These are phyloP conservation scores for Vanessa tameamea DNA, from an alignment of 1,140 invertebrate genomes.

Conservation along the genomic window DNA sequence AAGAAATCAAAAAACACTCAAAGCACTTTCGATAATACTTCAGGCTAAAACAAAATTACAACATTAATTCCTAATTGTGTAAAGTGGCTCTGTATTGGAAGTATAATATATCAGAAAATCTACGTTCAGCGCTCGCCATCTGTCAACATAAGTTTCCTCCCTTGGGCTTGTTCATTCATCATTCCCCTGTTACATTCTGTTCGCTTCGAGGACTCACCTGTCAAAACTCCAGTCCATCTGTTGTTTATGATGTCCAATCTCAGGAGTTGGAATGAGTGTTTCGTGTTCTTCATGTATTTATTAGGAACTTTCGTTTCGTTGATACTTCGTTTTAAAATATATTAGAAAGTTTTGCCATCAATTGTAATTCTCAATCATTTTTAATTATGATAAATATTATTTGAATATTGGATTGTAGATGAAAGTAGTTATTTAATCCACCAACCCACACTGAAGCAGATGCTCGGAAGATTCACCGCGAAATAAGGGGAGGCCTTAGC, in stretches of 20 bases:
- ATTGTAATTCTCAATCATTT: background rate
- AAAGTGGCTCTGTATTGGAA: too few relatives aligned
- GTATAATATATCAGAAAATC: conserved; percentile 8
- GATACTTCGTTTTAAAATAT: background rate
- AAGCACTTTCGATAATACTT: too few relatives aligned
- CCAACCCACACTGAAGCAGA: too few relatives aligned
- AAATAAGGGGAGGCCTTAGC: too few relatives aligned
- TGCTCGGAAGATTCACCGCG: too few relatives aligned
- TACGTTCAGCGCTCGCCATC: conserved; percentile 21
- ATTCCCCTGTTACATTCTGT: conserved; percentile 30
- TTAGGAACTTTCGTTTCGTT: background rate
- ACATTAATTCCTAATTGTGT: too few relatives aligned
- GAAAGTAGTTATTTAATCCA: too few relatives aligned
- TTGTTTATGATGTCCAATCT: conserved; percentile 37
- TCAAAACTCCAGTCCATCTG: conserved; percentile 36
- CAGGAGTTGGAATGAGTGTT: conserved; percentile 10
- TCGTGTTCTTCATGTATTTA: background rate
- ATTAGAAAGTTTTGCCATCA: background rate
- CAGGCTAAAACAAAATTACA: too few relatives aligned
- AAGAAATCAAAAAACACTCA: too few relatives aligned
- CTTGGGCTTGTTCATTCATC: conserved; percentile 34
- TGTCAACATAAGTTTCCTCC: conserved; percentile 33
- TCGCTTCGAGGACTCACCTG: conserved; percentile 35
- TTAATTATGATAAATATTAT: too few relatives aligned
- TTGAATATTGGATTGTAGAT: too few relatives aligned